Evolutionary conservation across 1,140 invertebrate genomes (phyloP).

Genomic region (Phymastichus coffea): DNA sequence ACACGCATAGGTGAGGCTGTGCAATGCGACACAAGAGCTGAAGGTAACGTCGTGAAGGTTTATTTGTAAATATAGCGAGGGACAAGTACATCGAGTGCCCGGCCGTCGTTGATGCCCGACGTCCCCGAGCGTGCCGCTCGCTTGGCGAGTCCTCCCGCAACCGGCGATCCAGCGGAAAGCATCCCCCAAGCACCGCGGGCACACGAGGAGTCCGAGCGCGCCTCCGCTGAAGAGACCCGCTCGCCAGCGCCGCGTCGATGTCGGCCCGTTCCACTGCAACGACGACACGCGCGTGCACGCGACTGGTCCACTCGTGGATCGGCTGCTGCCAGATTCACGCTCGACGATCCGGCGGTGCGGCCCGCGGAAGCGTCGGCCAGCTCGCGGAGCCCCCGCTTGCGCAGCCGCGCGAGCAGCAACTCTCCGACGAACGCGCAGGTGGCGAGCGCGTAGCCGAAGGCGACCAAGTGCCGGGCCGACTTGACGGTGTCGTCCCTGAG

Average conservation of each 20-base stretch:
- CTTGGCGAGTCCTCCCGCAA: too few species aligned
- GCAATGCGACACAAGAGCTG: too few species aligned
- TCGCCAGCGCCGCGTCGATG: conserved; percentile 45
- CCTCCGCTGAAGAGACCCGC: conserved; percentile 51
- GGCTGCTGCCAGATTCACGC: conserved; percentile 40
- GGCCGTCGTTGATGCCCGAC: too few species aligned
- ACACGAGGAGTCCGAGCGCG: conserved; percentile 1
- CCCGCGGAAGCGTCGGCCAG: conserved; percentile 39
- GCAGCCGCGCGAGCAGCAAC: conserved; percentile 52
- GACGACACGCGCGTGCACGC: conserved; percentile 50
- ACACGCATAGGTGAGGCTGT: too few species aligned
- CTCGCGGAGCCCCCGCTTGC: conserved; percentile 50
- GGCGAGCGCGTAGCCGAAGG: not conserved
- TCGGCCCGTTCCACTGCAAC: conserved; percentile 44
- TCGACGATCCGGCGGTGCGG: conserved; percentile 43
- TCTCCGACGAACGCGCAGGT: not conserved
- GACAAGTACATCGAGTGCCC: too few species aligned
- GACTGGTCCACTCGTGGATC: too few species aligned
- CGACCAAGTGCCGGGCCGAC: not conserved
- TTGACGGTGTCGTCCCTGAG: not conserved
- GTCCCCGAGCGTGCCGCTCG: too few species aligned
- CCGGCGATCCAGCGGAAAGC: too few species aligned
- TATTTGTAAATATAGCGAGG: too few species aligned
- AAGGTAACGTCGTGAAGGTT: too few species aligned
- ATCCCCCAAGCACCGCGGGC: too few species aligned